Base-by-base conservation (phyloP, 1,140 invertebrate species). In the Anastrepha obliqua region DNA sequence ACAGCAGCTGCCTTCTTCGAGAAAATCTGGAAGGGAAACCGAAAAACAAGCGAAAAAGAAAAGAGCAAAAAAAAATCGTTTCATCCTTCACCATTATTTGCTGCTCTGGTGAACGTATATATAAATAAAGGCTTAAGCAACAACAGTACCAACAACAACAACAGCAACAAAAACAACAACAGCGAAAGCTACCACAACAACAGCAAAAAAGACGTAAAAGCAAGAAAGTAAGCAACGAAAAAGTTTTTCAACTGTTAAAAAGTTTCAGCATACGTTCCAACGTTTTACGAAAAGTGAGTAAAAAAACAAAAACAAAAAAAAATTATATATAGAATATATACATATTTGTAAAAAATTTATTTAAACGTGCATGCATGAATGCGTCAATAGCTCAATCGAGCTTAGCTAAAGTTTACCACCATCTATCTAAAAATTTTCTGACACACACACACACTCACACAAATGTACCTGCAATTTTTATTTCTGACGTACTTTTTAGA, bases 231-330 rank as follows among this genome's bases (percentile, higher is more conserved):
- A 65, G 42, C 86, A 67, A 87, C 64, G 44, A 87, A 67, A 87
- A 87, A 87, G 60, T 67, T 67, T 87, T 67, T 55, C 86, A 87
- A 87, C 65, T 87, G 39, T 47, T 85, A 85, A 67, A 88, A 88
- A 65, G 81, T 88, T 88, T 58, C 87, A 85, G 78, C 87, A 88
- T 88, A 88, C 87, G 87, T 88, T 88, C 65, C 87, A 88, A 85
- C 78, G 87, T 88, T 88, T 88, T 86, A 88, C 87, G 65, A 85
- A 88, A 88, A 88, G 87, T 88, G 39, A 88, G 87, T 88, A 85
- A 1, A 58, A 8, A 55, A 47, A 47, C n/a, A 47, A 64, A 64
- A 13, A 64, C 1, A 2, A 13, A 64, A 64, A 17, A 64, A 5
- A 64, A 13, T 13, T 5, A 5, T n/a, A 64, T n/a, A 64, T 64